phyloP scores from a whole-genome alignment of 1,140 invertebrate species.

The Cotesia vestalis region DNA sequence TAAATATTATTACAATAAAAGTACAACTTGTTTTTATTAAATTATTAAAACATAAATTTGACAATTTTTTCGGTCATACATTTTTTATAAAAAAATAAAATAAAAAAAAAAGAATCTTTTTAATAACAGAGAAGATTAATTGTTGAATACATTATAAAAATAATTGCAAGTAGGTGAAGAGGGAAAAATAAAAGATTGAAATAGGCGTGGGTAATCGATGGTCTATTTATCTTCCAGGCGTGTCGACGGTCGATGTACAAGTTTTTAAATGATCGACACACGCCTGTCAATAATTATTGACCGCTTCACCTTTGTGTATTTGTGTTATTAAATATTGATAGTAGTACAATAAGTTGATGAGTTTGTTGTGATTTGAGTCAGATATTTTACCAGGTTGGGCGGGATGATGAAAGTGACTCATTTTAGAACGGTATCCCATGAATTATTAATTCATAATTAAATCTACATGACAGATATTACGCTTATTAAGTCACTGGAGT shows the following conservation, averaged over 20 bases:
- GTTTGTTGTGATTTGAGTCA: no score
- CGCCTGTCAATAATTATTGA: constrained; percentile 28
- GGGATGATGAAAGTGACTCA: constrained; percentile 22
- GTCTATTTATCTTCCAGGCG: constrained; percentile 39
- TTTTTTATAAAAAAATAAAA: no score
- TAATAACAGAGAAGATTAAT: background rate
- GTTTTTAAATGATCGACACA: constrained; percentile 34
- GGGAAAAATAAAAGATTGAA: constrained; percentile 22
- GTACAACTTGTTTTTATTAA: no score
- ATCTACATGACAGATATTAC: constrained; percentile 7
- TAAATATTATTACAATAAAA: no score
- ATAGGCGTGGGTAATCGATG: constrained; percentile 36
- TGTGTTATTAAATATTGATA: background rate
- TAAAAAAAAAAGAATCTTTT: no score
- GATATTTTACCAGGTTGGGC: no score
- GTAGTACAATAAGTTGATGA: background rate
- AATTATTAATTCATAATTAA: constrained; percentile 32
- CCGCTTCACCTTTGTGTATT: background rate
- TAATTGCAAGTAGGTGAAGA: constrained; percentile 9
- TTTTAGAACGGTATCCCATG: constrained; percentile 12
- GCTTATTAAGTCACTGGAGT: no score
- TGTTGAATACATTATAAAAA: background rate
- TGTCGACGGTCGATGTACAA: constrained; percentile 30
- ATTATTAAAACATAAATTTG: no score
- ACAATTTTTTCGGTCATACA: no score